These are phyloP conservation scores for Lasioglossum malachurum DNA, from an alignment of 2,888 invertebrate species.

Conservation along the genomic window DNA sequence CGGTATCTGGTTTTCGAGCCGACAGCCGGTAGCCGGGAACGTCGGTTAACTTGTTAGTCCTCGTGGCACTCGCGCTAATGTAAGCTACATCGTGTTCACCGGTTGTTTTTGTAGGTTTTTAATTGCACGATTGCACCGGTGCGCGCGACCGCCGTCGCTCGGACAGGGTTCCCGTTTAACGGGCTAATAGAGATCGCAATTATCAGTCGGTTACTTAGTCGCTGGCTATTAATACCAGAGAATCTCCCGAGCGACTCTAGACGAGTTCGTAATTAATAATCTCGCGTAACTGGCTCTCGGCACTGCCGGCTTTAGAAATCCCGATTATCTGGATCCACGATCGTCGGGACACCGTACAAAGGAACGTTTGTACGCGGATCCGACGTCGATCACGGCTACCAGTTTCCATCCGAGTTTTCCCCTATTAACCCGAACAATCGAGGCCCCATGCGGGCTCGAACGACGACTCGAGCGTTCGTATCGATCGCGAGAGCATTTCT, in stretches of 20 bases:
- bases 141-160: not conserved
- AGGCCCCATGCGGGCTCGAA: not conserved
- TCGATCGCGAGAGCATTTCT: not conserved
- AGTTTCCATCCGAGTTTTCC: conserved; percentile 3
- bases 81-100: not conserved
- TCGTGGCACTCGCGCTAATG: not conserved
- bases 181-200: conserved; percentile 3
- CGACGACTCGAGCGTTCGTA: not conserved
- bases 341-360: conserved; percentile 2
- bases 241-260: not conserved
- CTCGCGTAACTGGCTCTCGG: conserved; percentile 6
- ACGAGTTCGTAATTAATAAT: conserved; percentile 11
- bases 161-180: not conserved
- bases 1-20: not conserved
- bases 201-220: not conserved
- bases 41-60: not conserved
- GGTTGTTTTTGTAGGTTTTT: conserved; percentile 13
- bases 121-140: not conserved
- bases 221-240: not conserved
- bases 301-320: not conserved
- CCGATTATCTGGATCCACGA: conserved; percentile 11
- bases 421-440: not conserved
- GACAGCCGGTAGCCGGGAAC: not conserved
- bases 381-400: not conserved
- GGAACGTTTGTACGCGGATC: not conserved